Evolutionary conservation across 2,113 vertebrate species (phyloP), one percentile per base, ranked within the genome.

Genomic region (Aleadryas rufinucha): DNA sequence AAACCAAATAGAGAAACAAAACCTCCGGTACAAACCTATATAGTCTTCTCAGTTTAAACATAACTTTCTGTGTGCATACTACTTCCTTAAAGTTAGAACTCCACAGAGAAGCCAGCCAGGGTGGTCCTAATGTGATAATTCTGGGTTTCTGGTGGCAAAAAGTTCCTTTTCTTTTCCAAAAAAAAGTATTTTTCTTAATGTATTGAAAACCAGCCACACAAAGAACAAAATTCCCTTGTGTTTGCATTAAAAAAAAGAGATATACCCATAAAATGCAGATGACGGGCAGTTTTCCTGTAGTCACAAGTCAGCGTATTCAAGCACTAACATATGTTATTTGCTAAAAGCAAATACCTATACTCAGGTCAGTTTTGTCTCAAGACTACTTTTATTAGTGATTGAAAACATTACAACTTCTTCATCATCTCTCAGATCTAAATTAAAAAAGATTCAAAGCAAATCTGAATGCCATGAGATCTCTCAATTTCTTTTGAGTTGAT

Each of bases 61-160:
- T 28, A 87, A 89, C 17, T 68, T 78, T 84, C 56, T 53, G 26
- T 65, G 65, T 57, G 41, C 65, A 16, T 56, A 28, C 37, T 56
- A 69, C 41, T 85, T 41, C 11, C 93, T 94, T 75, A 31, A 89
- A 91, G 52, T 33, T 79, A 49, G 69, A 94, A 87, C 45, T 93
- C 28, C 41, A 68, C 53, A 65, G 49, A 95, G 14, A 60, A 87
- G 21, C 44, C 65, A 91, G 41, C 22, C 80, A 92, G 69, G 88
- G 74, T 96, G 93, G 87, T 95, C 84, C 77, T 96, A 91, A 91
- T 89, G 84, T 79, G 89, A 91, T 85, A 94, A 93, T 95, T 91
- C 72, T 18, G 84, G 69, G 74, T 84, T 94, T 95, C 78, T 96
- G 57, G 89, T 72, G 69, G 91, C 65, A 95, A 94, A 94, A 87